A percentile compares a stretch with the other conserved stretches of the same genome.
phyloP scores from a whole-genome alignment of 2,113 vertebrate genomes.

The Oryctolagus cuniculus region mOryCun1.1 NC_091441.1:81637001-81637500 shows the following conservation, averaged over 20 bases:
- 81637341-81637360: neutral
- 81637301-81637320: neutral
- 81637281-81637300: neutral
- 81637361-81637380: neutral
- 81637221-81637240: neutral
- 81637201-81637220: neutral
- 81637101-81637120: neutral
- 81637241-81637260: neutral
- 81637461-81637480: neutral
- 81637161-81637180: neutral
- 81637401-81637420: neutral
- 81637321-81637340: neutral
- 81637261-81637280: neutral
- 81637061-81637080: too few relatives aligned
- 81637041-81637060: too few relatives aligned
- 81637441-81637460: neutral
- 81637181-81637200: neutral
- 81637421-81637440: conserved; percentile 44
- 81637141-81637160: neutral
- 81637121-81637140: neutral
- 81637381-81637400: neutral
- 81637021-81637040: too few relatives aligned
- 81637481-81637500: neutral
- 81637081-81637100: too few relatives aligned
- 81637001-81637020: too few relatives aligned